Percentiles rank a stretch among this genome's conserved stretches.
These are phyloP conservation scores for Centropyge bicolor DNA, from an alignment of 2,797 vertebrate species.

Conservation along the genomic window DNA sequence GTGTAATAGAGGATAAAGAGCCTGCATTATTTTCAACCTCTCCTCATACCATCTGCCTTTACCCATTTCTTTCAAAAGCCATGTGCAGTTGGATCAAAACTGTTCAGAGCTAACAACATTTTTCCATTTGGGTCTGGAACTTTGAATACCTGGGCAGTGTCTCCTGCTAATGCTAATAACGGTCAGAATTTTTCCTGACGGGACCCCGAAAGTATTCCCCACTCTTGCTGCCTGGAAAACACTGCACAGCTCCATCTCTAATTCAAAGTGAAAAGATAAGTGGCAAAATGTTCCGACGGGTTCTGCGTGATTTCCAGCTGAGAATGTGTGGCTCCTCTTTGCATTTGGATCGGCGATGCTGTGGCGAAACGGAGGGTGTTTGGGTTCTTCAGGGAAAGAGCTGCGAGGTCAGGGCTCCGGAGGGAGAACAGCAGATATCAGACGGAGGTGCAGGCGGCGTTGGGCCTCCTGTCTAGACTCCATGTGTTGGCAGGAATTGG, in stretches of 20 bases:
- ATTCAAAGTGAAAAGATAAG: conserved; percentile 85
- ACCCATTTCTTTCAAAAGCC: conserved; percentile 21
- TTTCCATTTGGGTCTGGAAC: conserved; percentile 71
- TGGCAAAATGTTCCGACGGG: conserved; percentile 73
- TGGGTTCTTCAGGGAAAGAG: conserved; percentile 42
- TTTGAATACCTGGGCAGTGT: conserved; percentile 74
- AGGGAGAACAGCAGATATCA: conserved; percentile 56
- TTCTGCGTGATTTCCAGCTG: conserved; percentile 75
- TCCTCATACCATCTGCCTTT: conserved; percentile 34
- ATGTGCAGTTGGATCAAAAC: conserved; percentile 47
- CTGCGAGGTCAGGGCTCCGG: conserved; percentile 16
- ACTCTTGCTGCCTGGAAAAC: conserved; percentile 74
- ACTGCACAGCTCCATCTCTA: conserved; percentile 66
- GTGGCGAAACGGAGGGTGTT: conserved; percentile 38
- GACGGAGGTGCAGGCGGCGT: conserved; percentile 42
- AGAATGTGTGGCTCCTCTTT: conserved; percentile 70
- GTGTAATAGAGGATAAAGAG: conserved; percentile 36
- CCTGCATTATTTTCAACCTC: conserved; percentile 38
- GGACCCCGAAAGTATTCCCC: conserved; percentile 59
- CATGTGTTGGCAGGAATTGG: conserved; percentile 69
- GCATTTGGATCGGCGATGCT: conserved; percentile 48
- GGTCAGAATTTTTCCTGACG: conserved; percentile 67
- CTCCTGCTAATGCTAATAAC: conserved; percentile 75
- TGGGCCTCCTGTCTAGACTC: conserved; percentile 77
- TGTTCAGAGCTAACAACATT: conserved; percentile 52